Base-by-base conservation (phyloP, 1,140 invertebrate genomes). In the Drosophila asahinai region DNA sequence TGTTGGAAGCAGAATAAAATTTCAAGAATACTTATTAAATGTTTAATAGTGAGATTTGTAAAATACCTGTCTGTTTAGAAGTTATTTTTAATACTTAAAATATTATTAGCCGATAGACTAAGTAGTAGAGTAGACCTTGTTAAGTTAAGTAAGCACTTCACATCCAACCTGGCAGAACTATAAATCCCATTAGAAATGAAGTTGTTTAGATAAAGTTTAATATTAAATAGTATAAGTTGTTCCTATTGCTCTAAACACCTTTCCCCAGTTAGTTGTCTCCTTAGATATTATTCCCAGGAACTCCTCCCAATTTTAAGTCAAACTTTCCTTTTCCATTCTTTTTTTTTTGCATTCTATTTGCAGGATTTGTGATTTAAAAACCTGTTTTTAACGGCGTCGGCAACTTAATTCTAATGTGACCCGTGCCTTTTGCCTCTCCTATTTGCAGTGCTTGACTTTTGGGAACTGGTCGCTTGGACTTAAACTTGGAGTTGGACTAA, bases 391-490 rank as follows among this genome's bases (percentile, higher is more conserved):
- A 27, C 7, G 68, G 58, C 58, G 36, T 25, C 36, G 30, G 79
- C 75, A 87, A 70, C 71, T 86, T 87, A 83, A 87, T 83, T 87
- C 68, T 79, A 67, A 77, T 82, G 45, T 33, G 70, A 52, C 54
- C 68, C 79, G 47, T 86, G 79, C 67, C 66, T 86, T 73, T 75
- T 66, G 58, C 38, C 45, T 62, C 52, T 72, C 38, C 57, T 52
- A 71, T 74, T 89, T 87, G 59, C 84, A 87, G 84, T 71, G 30
- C 64, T 72, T 60, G 64, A 74, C 57, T 80, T 71, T 78, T 64
- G 64, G 73, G 15, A 81, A 77, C 73, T 80, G 64, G 81, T 80
- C 63, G 80, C 22, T 49, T 59, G 61, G 47, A 68, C 61, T 67
- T 67, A 67, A 38, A 17, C 25, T 60, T 58, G 64, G 42, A 81